Percentiles rank a stretch among this genome's conserved stretches.
phyloP scores from a whole-genome alignment of 2,113 vertebrate genomes.

The Cryptoleucopteryx plumbea region DNA sequence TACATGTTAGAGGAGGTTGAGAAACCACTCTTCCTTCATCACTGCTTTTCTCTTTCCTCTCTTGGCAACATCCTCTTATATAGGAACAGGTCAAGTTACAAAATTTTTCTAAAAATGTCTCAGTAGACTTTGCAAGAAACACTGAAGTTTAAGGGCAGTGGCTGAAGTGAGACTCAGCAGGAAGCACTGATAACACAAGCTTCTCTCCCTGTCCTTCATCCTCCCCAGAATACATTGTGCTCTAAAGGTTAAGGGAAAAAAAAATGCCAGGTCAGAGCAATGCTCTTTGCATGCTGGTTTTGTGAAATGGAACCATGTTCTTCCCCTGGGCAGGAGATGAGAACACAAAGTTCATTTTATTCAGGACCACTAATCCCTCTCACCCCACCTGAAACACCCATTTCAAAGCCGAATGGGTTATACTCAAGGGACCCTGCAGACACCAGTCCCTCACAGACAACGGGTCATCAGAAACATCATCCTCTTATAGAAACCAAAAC shows the following conservation, averaged over 20 bases:
- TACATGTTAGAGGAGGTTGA: accelerated
- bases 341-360: neutral
- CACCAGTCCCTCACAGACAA: neutral
- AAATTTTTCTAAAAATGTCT: neutral
- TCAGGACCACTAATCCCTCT: neutral
- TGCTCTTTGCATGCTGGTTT: neutral
- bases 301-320: neutral
- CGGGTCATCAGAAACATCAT: neutral
- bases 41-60: neutral
- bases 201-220: neutral
- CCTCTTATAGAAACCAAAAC: neutral
- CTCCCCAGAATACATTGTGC: neutral
- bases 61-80: neutral
- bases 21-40: neutral
- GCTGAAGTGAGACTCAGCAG: neutral
- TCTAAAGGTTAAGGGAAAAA: neutral
- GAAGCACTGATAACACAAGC: neutral
- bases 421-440: neutral
- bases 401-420: neutral
- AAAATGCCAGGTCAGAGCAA: neutral
- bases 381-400: neutral
- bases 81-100: neutral
- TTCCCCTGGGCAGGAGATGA: neutral
- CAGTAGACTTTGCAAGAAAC: neutral
- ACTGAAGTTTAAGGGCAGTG: neutral